A percentile compares a stretch with the other conserved stretches of the same genome.
phyloP scores from a whole-genome alignment of 1,140 invertebrate species.

The Dendrolimus kikuchii region DNA sequence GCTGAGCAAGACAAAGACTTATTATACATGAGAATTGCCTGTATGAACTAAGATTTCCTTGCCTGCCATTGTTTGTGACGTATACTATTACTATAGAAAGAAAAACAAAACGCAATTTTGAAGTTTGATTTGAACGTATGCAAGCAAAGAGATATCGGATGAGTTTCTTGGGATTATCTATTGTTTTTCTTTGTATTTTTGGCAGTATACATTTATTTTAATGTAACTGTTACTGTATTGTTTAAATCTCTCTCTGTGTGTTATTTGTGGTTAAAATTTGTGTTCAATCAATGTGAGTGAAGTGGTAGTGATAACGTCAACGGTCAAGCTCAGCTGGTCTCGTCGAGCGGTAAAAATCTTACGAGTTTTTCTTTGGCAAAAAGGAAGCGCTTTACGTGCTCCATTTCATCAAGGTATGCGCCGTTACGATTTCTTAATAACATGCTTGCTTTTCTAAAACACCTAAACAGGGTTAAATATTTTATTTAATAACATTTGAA shows the following conservation, averaged over 20 bases:
- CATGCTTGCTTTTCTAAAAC: conserved; percentile 10
- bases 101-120: conserved; percentile 21
- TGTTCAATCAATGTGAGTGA: conserved; percentile 13
- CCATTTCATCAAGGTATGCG: conserved; percentile 61
- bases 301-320: conserved; percentile 55
- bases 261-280: neutral
- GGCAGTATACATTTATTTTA: neutral
- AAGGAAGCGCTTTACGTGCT: conserved; percentile 58
- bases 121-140: conserved; percentile 22
- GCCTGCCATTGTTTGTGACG: too few species aligned
- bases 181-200: conserved; percentile 2
- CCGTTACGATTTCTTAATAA: conserved; percentile 42
- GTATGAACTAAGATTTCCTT: too few species aligned
- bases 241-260: neutral
- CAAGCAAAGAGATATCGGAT: conserved; percentile 11
- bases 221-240: neutral
- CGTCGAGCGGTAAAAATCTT: conserved; percentile 66
- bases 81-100: neutral
- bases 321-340: conserved; percentile 65
- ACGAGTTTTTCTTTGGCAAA: conserved; percentile 56
- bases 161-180: conserved; percentile 14
- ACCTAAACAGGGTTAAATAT: neutral
- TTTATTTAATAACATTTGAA: too few species aligned
- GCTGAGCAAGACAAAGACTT: too few species aligned
- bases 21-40: too few species aligned